phyloP scores from a whole-genome alignment of 1,140 invertebrate species.

The Drosophila bifasciata region DNA sequence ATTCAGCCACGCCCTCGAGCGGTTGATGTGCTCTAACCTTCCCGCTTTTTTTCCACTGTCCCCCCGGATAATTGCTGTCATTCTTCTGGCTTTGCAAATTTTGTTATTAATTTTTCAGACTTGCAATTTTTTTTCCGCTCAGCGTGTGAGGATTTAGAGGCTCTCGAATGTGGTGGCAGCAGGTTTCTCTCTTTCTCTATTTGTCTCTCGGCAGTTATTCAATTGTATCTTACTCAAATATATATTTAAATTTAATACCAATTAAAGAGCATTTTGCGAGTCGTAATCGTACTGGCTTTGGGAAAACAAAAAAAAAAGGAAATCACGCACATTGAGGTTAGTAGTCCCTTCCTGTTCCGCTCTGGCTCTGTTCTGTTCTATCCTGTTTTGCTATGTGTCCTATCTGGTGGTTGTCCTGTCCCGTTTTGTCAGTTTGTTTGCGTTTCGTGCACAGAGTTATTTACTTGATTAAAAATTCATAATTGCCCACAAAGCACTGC shows the following conservation, averaged over 20 bases:
- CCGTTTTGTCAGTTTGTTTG: slow-evolving; percentile 21
- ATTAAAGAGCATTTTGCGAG: too few relatives aligned
- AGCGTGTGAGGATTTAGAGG: slow-evolving; percentile 5
- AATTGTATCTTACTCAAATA: too few relatives aligned
- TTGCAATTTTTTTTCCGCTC: not conserved
- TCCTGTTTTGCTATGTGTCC: slow-evolving; percentile 9
- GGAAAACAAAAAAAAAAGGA: slow-evolving; percentile 52
- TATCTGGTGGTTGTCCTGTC: slow-evolving; percentile 26
- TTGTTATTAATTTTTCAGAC: slow-evolving; percentile 34
- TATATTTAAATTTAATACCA: too few relatives aligned
- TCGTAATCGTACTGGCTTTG: slow-evolving; percentile 11
- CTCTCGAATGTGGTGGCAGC: not conserved
- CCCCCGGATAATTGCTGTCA: slow-evolving; percentile 9
- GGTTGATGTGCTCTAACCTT: not conserved
- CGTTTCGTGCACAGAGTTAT: slow-evolving; percentile 53
- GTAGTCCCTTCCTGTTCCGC: not conserved
- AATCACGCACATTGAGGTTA: slow-evolving; percentile 63
- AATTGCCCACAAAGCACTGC: slow-evolving; percentile 60
- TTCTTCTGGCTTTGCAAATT: slow-evolving; percentile 31
- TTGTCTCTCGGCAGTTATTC: too few relatives aligned
- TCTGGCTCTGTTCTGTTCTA: too few relatives aligned
- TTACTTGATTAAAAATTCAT: slow-evolving; percentile 82
- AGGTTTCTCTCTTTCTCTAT: not conserved
- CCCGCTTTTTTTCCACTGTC: slow-evolving; percentile 4
- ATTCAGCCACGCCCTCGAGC: slow-evolving; percentile 23